phyloP scores from a whole-genome alignment of 2,113 vertebrate species.

The Rutilus rutilus region DNA sequence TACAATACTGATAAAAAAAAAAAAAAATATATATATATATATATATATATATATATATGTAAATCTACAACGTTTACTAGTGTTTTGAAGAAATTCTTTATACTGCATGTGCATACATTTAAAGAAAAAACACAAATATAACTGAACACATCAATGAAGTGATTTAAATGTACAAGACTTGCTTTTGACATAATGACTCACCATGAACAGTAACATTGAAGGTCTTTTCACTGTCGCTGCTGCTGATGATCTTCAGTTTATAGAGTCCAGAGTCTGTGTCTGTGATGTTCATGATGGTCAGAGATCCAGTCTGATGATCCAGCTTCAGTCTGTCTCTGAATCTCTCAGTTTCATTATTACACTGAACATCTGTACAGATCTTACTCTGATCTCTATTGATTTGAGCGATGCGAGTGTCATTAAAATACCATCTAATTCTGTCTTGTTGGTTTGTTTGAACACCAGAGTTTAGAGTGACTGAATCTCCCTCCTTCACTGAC shows the following conservation, averaged over 20 bases:
- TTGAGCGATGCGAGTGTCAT: neutral
- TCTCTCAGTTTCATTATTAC: neutral
- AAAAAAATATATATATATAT: no score
- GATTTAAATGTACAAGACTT: no score
- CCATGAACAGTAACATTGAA: neutral
- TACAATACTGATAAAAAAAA: no score
- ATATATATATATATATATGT: no score
- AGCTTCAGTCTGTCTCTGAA: neutral
- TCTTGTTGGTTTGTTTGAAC: neutral
- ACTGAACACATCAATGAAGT: no score
- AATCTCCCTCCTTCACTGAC: neutral
- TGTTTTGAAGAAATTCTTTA: no score
- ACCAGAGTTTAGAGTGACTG: neutral
- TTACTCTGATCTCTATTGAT: neutral
- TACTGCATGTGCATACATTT: no score
- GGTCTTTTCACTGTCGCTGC: neutral
- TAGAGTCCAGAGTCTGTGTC: neutral
- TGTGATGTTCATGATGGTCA: neutral
- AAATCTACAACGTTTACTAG: no score
- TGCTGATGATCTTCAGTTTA: neutral
- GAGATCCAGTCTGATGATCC: neutral
- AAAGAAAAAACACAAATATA: no score
- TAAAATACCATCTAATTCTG: neutral
- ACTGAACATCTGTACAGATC: neutral
- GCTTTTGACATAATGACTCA: neutral